Evolutionary conservation across 2,888 invertebrate genomes (phyloP).

Genomic region (Margaritifera margaritifera): DNA sequence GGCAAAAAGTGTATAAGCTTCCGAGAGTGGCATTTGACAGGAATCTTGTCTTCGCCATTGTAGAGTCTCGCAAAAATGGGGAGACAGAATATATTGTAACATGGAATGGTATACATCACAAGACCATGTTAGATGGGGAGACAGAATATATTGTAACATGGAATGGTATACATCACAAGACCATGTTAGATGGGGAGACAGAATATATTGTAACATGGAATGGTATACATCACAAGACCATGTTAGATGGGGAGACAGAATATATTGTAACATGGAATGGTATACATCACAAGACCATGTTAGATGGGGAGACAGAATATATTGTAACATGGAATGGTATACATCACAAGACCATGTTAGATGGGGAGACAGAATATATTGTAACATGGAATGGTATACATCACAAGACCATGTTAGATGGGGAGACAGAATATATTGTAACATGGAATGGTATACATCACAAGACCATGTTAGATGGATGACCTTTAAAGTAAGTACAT

Average conservation of each 20-base stretch:
- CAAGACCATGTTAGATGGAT: too few species aligned
- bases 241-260: too few species aligned
- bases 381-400: too few species aligned
- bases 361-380: too few species aligned
- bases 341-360: too few species aligned
- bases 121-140: slow-evolving; percentile 53
- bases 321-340: too few species aligned
- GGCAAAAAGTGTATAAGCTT: slow-evolving; percentile 47
- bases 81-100: slow-evolving; percentile 52
- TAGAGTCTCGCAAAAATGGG: slow-evolving; percentile 58
- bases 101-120: slow-evolving; percentile 63
- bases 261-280: too few species aligned
- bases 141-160: slow-evolving; percentile 58
- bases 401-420: too few species aligned
- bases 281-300: too few species aligned
- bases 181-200: slow-evolving; percentile 47
- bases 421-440: too few species aligned
- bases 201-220: slow-evolving; percentile 60
- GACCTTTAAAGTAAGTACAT: slow-evolving; percentile 36
- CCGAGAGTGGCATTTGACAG: slow-evolving; percentile 56
- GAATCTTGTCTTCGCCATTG: slow-evolving; percentile 57
- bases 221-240: slow-evolving; percentile 63
- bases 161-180: slow-evolving; percentile 64
- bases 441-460: too few species aligned
- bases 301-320: too few species aligned